A percentile compares a stretch with the other conserved stretches of the same genome.
Evolutionary conservation across 2,797 vertebrate genomes (phyloP).

Genomic region (Arctocebus calabarensis): DNA sequence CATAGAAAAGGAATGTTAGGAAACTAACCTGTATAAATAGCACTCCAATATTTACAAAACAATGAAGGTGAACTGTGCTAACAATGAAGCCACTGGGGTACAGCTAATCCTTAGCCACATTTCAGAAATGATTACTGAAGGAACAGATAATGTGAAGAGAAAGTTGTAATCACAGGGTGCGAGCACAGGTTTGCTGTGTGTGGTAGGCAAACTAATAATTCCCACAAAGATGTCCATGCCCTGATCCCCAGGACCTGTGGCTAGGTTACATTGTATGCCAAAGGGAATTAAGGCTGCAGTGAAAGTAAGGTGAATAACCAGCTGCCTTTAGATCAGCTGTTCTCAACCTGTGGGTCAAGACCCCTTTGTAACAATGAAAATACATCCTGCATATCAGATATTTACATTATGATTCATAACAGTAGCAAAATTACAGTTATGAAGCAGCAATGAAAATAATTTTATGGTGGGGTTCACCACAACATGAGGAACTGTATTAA

Average conservation of each 20-base stretch:
- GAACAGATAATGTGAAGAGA: constrained; percentile 14
- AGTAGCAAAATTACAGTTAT: too few species aligned
- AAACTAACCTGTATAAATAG: not conserved
- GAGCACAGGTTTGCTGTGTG: not conserved
- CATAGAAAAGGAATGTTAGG: not conserved
- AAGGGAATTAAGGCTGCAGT: not conserved
- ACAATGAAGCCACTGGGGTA: not conserved
- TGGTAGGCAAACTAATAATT: not conserved
- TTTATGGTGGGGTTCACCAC: too few species aligned
- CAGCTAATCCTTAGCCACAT: not conserved
- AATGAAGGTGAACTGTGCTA: not conserved
- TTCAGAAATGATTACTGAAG: constrained; percentile 31
- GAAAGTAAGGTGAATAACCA: not conserved
- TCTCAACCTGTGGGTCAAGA: too few species aligned
- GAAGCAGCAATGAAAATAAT: too few species aligned
- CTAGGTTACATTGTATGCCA: not conserved
- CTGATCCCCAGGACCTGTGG: not conserved
- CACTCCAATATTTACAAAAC: not conserved
- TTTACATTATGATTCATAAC: too few species aligned
- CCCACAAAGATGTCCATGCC: not conserved
- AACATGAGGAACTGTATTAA: too few species aligned
- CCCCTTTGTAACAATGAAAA: too few species aligned
- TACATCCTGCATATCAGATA: too few species aligned
- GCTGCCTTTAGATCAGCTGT: not conserved
- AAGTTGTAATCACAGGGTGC: not conserved